phyloP scores from a whole-genome alignment of 2,113 vertebrate genomes.

The Rhinolophus ferrumequinum region DNA sequence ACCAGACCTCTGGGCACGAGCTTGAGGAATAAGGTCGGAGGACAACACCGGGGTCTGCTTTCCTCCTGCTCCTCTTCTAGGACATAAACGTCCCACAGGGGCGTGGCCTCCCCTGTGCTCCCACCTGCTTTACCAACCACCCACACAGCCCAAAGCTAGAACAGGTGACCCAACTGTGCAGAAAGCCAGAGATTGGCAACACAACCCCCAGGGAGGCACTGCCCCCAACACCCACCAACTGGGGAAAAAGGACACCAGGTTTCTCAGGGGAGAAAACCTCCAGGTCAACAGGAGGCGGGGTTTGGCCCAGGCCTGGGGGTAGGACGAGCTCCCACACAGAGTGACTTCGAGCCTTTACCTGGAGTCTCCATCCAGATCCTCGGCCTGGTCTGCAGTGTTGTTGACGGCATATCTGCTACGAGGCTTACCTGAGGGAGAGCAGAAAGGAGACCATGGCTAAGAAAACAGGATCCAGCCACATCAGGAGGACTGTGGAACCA shows the following conservation, averaged over 20 bases:
- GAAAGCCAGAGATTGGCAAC: neutral
- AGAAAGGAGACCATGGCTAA: slow-evolving; percentile 54
- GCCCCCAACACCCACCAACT: neutral
- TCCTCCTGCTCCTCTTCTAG: neutral
- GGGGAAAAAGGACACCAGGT: neutral
- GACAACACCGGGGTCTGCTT: neutral
- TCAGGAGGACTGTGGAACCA: rapidly evolving
- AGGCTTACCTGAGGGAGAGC: slow-evolving; percentile 90
- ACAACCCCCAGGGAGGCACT: neutral
- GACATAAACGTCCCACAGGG: neutral
- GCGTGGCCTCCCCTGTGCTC: neutral
- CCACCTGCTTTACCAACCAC: neutral
- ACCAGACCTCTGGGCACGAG: neutral
- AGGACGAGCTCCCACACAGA: neutral
- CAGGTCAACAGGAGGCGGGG: neutral
- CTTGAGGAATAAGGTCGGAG: neutral
- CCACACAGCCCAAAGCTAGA: neutral
- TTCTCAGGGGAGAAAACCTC: neutral
- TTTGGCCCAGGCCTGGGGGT: neutral
- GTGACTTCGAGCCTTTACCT: slow-evolving; percentile 86
- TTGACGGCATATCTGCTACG: slow-evolving; percentile 94
- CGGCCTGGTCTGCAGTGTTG: slow-evolving; percentile 88
- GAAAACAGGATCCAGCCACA: neutral
- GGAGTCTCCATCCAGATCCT: slow-evolving; percentile 96
- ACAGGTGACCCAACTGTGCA: neutral